Conservation (phyloP, 2,797 vertebrate genomes). For the Sciurus vulgaris region DNA sequence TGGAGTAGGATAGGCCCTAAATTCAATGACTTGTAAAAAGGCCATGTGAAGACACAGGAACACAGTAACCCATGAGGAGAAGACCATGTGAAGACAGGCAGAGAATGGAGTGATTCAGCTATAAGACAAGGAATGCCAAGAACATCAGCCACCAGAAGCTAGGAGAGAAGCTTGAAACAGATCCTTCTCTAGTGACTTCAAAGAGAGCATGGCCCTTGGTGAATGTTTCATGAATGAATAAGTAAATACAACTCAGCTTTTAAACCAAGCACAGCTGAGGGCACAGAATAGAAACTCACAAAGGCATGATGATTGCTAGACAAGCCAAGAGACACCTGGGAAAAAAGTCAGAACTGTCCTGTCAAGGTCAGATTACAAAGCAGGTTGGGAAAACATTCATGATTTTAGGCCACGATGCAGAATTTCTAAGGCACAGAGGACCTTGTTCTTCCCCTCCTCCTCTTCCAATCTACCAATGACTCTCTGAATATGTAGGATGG, state of each 20-base stretch:
- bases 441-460: neutral
- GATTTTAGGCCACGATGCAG: neutral
- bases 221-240: slow-evolving; percentile 2
- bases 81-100: neutral
- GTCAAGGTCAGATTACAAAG: slow-evolving; percentile 17
- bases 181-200: neutral
- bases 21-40: neutral
- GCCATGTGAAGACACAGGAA: neutral
- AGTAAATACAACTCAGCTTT: neutral
- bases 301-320: neutral
- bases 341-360: neutral
- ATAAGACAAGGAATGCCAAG: neutral
- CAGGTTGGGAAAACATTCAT: neutral
- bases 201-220: neutral
- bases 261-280: neutral
- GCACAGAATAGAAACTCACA: neutral
- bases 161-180: neutral
- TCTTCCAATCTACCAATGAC: neutral
- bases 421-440: neutral
- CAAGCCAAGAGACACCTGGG: slow-evolving; percentile 8
- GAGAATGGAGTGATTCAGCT: neutral
- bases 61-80: neutral
- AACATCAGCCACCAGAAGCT: neutral
- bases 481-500: neutral
- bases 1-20: neutral